Evolutionary conservation across 2,888 invertebrate species (phyloP), one percentile per base, ranked within the genome.

Genomic region (Eupeodes latifasciatus): DNA sequence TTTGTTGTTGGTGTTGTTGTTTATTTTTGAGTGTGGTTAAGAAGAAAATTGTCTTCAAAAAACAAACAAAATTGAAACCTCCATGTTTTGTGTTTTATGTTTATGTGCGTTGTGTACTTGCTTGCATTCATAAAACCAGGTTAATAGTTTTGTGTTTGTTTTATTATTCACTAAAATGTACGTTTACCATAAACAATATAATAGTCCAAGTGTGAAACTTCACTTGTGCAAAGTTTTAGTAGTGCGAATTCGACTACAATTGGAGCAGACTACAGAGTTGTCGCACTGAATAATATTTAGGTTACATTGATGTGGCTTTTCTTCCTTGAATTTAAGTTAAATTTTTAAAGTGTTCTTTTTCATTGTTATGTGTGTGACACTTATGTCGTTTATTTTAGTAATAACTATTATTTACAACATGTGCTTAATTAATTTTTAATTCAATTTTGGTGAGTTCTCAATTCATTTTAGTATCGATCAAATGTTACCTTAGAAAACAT

Each of bases 101-200:
- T 40, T 3, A 9, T 40, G 40, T 40, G 40, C 9, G 40, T 40
- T 40, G 40, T 27, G 40, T 40, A 1, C 9, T 40, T 40, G 40
- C 40, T 7, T 14, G 7, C 34, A 40, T 67, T 67, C 27, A 69
- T 51, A 69, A 78, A 83, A 78, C 64, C 78, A 72, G 78, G 78
- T 79, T 83, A 78, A 83, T 66, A 47, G 72, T 55, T 44, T 55
- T 55, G 19, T 19, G 47, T 19, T 64, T 64, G 19, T 64, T 44
- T 64, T 64, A 47, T 64, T 16, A 55, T 55, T 40, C 69, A 53
- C 12, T 11, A 49, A 49, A 57, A 77, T 11, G 12, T 57, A 9
- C n/a, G 12, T 51, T 14, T 62, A 5, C 55, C 44, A 55, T 80
- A 53, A 64, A 64, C 16, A 80, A 72, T 40, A 40, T 40, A 40